Evolutionary conservation across 2,113 vertebrate genomes (phyloP), one percentile per base, ranked within the genome.

Genomic region (Oreotrochilus melanogaster): DNA sequence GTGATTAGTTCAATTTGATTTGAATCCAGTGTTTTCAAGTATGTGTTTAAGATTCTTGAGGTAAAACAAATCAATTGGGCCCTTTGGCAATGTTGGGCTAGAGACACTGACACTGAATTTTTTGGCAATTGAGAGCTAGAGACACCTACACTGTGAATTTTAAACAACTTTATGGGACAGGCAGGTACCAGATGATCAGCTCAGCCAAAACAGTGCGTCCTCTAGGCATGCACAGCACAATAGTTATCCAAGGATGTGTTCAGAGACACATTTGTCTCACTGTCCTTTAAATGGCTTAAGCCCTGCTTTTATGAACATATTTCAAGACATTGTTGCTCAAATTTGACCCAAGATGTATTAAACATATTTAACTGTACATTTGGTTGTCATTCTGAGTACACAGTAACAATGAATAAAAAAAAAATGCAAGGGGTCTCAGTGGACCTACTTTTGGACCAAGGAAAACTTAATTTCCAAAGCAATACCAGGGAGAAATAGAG

Each of bases 1-100:
- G 21, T 72, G 37, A 33, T 58, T 82, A 81, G 75, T 14, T 43
- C 7, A 62, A 30, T 82, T 71, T 85, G 18, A n/a, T 12, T 87
- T 87, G 3, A 89, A 89, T 82, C 89, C 58, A 69, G 11, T 42
- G 22, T 88, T 92, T 91, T 76, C 85, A 85, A 89, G 57, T 67
- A 35, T 31, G 8, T 53, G 45, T 85, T 93, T 91, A 81, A 54
- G 35, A 31, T 65, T 89, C 61, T 56, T 42, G 48, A 82, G 18
- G n/a, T 76, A 72, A 87, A 87, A 48, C 18, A 95, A 78, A 82
- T 88, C n/a, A 27, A 2, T 74, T 69, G 48, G 24, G 35, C 74
- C 87, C 53, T 82, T 39, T 57, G 62, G 78, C n/a, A 76, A 3
- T 21, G 42, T 72, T 9, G 35, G 35, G 35, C 35, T 37, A 37